Percentiles rank a stretch among this genome's conserved stretches.
Conservation (phyloP, 2,113 vertebrate genomes). For the Cebidichthys violaceus region DNA sequence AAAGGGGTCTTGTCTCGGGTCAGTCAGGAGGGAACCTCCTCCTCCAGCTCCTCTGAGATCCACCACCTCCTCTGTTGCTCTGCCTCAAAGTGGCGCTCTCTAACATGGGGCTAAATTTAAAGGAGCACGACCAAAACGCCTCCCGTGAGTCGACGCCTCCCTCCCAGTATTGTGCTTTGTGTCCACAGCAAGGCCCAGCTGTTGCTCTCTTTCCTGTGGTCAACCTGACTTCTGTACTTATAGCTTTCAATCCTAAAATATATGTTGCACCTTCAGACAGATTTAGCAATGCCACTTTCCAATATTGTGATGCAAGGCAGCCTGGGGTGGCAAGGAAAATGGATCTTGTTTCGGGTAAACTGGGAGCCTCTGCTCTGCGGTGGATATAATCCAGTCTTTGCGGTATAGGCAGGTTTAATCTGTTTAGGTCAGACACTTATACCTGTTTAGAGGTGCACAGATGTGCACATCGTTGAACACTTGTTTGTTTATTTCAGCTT, state of each 20-base stretch:
- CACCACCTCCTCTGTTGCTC: slow-evolving; percentile 36
- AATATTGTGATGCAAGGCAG: slow-evolving; percentile 17
- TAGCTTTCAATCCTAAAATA: background rate
- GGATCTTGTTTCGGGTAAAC: slow-evolving; percentile 10
- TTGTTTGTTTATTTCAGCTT: slow-evolving; percentile 28
- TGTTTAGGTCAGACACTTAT: slow-evolving; percentile 26
- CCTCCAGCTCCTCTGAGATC: slow-evolving; percentile 35
- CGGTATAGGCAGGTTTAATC: slow-evolving; percentile 27
- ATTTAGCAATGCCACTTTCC: slow-evolving; percentile 23
- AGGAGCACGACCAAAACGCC: slow-evolving; percentile 52
- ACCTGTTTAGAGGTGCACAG: slow-evolving; percentile 33
- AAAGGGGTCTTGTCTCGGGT: slow-evolving; percentile 36
- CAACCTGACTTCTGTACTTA: slow-evolving; percentile 18
- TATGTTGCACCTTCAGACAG: slow-evolving; percentile 24
- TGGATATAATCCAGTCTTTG: slow-evolving; percentile 24
- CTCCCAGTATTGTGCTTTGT: slow-evolving; percentile 29
- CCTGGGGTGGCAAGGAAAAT: slow-evolving; percentile 20
- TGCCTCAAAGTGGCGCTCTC: slow-evolving; percentile 14
- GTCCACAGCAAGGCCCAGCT: slow-evolving; percentile 50
- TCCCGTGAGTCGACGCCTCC: slow-evolving; percentile 43
- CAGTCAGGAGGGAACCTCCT: slow-evolving; percentile 47
- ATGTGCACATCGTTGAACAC: slow-evolving; percentile 19
- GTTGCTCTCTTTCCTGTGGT: slow-evolving; percentile 41
- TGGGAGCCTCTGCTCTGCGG: background rate
- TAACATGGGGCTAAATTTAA: slow-evolving; percentile 65